Base-by-base conservation (phyloP, 2,888 invertebrate genomes). In the Spilarctia lutea region DNA sequence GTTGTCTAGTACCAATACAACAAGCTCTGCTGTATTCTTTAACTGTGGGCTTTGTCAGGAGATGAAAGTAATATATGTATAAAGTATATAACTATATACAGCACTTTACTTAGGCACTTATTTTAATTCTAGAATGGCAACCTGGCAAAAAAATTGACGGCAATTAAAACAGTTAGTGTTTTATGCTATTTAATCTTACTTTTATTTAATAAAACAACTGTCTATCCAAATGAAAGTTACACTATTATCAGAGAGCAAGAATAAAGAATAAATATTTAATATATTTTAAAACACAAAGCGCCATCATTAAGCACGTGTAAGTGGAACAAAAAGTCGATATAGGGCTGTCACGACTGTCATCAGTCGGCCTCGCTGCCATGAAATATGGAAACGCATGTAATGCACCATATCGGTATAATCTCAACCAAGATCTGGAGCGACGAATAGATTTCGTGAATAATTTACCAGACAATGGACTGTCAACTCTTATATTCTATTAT, bases 401-500 rank as follows among this genome's bases (percentile, higher is more conserved):
- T 94, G 93, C 87, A 90, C 91, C 93, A 89, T 94, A 94, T 94
- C 94, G 89, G 88, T 72, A 87, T 89, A 90, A 95, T 95, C 95
- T 93, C 88, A 79, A 79, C 87, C 84, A 88, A 92, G 91, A 94
- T 94, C 91, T 93, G 87, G 92, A 92, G 92, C 92, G 92, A 86
- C 91, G 92, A 93, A 92, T 92, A 90, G 89, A 91, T 92, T 93
- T 93, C 93, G 94, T 95, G 94, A 93, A 94, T 94, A 94, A 94
- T 95, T 94, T 93, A 93, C 91, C 91, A 92, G 88, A 94, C 93
- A 93, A 94, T 93, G 91, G 91, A 83, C 91, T 93, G 93, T 88
- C 93, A 93, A 92, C 90, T 91, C 88, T 90, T 91, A 90, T 92
- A 90, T 91, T 91, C 87, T 89, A 90, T 91, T 90, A 87, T 89